A percentile compares a stretch with the other conserved stretches of the same genome.
Evolutionary conservation across 1,140 invertebrate species (phyloP).

Genomic region (Chelonus insularis): DNA sequence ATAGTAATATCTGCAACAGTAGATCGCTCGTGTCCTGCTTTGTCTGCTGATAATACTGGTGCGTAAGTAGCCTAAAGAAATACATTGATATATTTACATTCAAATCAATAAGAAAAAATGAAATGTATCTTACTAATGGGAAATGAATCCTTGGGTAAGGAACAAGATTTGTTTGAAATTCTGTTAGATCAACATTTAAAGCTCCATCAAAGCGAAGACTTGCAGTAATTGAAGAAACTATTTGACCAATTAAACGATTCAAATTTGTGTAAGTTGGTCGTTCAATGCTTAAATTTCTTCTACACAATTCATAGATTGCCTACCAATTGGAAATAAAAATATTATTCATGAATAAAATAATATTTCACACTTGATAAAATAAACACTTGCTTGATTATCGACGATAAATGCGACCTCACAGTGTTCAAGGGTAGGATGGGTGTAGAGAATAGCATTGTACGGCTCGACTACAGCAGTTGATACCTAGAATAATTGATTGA

Average conservation of each 20-base stretch:
- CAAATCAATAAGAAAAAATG: background rate
- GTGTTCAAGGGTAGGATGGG: conserved; percentile 72
- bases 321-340: conserved; percentile 42
- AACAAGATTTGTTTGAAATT: conserved; percentile 78
- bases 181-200: conserved; percentile 80
- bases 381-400: conserved; percentile 60
- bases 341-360: conserved; percentile 1
- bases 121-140: conserved; percentile 63
- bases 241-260: conserved; percentile 68
- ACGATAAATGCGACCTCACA: conserved; percentile 74
- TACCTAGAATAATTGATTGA: conserved; percentile 46
- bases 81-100: background rate
- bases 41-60: conserved; percentile 71
- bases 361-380: background rate
- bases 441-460: conserved; percentile 72
- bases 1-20: conserved; percentile 74
- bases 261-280: conserved; percentile 68
- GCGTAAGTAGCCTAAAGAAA: conserved; percentile 68
- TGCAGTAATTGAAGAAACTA: conserved; percentile 76
- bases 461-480: conserved; percentile 71
- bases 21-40: conserved; percentile 72
- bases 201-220: conserved; percentile 82
- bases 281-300: conserved; percentile 68
- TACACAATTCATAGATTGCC: conserved; percentile 73
- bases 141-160: conserved; percentile 78